Evolutionary conservation across 2,113 vertebrate species (phyloP).

Genomic region (Nothoprocta pentlandii): DNA sequence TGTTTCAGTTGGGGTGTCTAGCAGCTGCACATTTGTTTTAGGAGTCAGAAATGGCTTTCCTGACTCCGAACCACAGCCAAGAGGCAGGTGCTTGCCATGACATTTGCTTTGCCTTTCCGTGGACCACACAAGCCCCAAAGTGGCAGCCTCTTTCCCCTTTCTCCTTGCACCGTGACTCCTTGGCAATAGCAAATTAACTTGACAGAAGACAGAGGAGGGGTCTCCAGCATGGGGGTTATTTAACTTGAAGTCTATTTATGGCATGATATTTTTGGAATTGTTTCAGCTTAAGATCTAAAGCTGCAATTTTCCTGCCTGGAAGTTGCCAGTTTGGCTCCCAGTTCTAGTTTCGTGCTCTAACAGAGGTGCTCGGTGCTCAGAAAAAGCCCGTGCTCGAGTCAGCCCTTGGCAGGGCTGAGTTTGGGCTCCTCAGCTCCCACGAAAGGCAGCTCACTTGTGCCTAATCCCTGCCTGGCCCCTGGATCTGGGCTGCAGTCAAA

Average conservation of each 20-base stretch:
- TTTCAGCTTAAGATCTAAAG: background rate
- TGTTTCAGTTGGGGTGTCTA: background rate
- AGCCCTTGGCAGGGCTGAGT: background rate
- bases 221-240: conserved; percentile 6
- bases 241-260: conserved; percentile 19
- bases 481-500: background rate
- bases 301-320: background rate
- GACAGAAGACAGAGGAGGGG: conserved; percentile 18
- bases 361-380: background rate
- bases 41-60: background rate
- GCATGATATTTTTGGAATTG: conserved; percentile 40
- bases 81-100: too few relatives aligned
- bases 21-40: background rate
- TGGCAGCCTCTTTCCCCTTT: background rate
- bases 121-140: background rate
- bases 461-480: background rate
- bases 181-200: background rate
- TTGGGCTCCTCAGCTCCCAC: background rate
- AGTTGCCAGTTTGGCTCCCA: background rate
- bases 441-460: background rate
- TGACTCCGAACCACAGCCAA: background rate
- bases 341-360: background rate
- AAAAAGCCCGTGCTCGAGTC: fast-evolving
- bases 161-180: background rate
- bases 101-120: background rate